Percentiles rank a stretch among this genome's conserved stretches.
phyloP scores from a whole-genome alignment of 2,888 invertebrate species.

The Scaptomyza caliginosa region DNA sequence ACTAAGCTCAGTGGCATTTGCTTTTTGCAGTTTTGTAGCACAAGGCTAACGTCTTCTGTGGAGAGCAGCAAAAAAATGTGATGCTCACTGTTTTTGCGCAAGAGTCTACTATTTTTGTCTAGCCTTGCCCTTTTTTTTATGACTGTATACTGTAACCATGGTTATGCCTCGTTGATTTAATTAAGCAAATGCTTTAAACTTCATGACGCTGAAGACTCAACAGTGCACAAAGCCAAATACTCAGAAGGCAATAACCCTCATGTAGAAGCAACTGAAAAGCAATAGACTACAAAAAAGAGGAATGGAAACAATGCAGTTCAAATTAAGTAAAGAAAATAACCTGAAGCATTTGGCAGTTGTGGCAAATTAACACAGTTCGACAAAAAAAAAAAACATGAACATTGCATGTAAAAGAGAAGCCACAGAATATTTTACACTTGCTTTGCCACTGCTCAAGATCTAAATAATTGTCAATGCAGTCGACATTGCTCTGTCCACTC shows the following conservation, averaged over 20 bases:
- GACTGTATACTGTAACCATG: neutral
- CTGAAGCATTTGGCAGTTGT: slow-evolving; percentile 20
- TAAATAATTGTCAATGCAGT: slow-evolving; percentile 33
- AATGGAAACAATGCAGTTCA: slow-evolving; percentile 2
- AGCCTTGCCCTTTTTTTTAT: no score
- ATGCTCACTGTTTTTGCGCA: neutral
- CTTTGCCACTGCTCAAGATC: slow-evolving; percentile 26
- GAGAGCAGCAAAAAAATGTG: neutral
- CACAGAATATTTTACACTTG: neutral
- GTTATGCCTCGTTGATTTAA: slow-evolving; percentile 15
- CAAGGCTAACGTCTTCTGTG: neutral
- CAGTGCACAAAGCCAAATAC: slow-evolving; percentile 26
- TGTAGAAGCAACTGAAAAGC: neutral
- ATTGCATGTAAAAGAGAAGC: slow-evolving; percentile 4
- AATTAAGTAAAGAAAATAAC: slow-evolving; percentile 18
- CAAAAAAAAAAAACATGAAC: slow-evolving; percentile 10
- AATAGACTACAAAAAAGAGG: neutral
- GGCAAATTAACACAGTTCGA: slow-evolving; percentile 35
- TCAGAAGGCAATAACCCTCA: slow-evolving; percentile 7
- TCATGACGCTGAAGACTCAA: neutral
- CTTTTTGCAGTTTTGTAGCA: neutral
- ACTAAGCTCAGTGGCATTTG: neutral
- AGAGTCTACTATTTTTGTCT: neutral
- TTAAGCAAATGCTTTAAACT: slow-evolving; percentile 23
- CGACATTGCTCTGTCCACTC: neutral